Percentiles rank a stretch among this genome's conserved stretches.
These are phyloP conservation scores for Malurus leucopterus DNA, from an alignment of 2,797 vertebrate genomes.

Conservation along the genomic window DNA sequence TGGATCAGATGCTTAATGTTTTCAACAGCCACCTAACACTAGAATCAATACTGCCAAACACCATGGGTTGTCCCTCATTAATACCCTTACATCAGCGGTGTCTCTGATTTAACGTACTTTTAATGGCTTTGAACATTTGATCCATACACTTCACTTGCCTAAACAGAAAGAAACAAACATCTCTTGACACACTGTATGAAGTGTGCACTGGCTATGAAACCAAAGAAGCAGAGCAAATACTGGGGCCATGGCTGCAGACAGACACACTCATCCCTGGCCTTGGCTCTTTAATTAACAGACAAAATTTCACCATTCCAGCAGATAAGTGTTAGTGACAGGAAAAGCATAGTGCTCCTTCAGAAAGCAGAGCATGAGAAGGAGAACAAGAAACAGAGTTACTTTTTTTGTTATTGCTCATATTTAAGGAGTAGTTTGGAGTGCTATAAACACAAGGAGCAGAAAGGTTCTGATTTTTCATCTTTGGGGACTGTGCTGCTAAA, in stretches of 20 bases:
- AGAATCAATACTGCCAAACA: constrained; percentile 49
- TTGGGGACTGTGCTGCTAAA: not conserved
- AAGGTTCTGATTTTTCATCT: not conserved
- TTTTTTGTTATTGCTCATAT: not conserved
- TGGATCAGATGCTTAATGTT: constrained; percentile 56
- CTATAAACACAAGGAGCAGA: not conserved
- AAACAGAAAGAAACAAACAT: constrained; percentile 46
- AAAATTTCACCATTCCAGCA: not conserved
- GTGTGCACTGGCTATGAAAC: not conserved
- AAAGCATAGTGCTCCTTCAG: not conserved
- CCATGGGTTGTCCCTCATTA: constrained; percentile 39
- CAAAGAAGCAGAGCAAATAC: not conserved
- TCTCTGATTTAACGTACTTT: constrained; percentile 44
- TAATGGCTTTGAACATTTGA: constrained; percentile 59
- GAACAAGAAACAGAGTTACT: not conserved
- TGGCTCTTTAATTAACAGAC: not conserved
- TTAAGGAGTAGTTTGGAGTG: not conserved
- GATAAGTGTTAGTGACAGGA: not conserved
- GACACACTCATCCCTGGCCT: not conserved
- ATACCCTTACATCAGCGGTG: constrained; percentile 22
- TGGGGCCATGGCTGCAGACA: not conserved
- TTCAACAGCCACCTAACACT: constrained; percentile 53
- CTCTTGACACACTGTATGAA: not conserved
- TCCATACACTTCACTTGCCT: constrained; percentile 46
- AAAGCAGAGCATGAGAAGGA: not conserved